Percentiles rank a stretch among this genome's conserved stretches.
Evolutionary conservation across 2,797 vertebrate species (phyloP).

Genomic region (Danio choprae): DNA sequence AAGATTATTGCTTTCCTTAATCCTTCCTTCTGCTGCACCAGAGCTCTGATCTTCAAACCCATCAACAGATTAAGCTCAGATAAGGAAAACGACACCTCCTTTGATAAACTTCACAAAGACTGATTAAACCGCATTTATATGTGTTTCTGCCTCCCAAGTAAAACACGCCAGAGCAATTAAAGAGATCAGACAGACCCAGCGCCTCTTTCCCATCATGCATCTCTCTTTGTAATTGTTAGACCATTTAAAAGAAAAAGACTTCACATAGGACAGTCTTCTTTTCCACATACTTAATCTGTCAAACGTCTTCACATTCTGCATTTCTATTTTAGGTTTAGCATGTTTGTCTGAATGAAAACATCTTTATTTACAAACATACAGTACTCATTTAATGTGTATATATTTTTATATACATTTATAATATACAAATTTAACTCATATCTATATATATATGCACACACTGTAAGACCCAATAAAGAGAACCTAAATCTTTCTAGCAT

Average conservation of each 20-base stretch:
- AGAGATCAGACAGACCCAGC: slow-evolving; percentile 35
- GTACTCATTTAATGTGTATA: too few relatives aligned
- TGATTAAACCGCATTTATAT: slow-evolving; percentile 45
- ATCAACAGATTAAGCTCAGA: slow-evolving; percentile 58
- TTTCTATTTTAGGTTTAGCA: not conserved
- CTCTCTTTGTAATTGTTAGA: not conserved
- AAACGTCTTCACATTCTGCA: not conserved
- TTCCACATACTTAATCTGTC: not conserved
- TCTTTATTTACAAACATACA: too few relatives aligned
- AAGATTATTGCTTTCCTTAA: slow-evolving; percentile 53
- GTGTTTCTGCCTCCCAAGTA: slow-evolving; percentile 25
- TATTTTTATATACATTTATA: too few relatives aligned
- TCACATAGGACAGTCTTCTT: not conserved
- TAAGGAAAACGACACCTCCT: slow-evolving; percentile 55
- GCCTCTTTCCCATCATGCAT: slow-evolving; percentile 24
- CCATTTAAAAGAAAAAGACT: not conserved
- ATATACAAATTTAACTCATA: too few relatives aligned
- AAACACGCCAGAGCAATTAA: slow-evolving; percentile 51
- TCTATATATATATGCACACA: too few relatives aligned
- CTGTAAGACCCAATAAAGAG: too few relatives aligned
- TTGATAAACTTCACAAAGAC: slow-evolving; percentile 55
- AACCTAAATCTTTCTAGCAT: too few relatives aligned
- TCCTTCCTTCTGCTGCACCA: slow-evolving; percentile 41
- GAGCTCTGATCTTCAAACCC: slow-evolving; percentile 43
- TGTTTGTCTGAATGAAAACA: not conserved